Conservation (phyloP, 2,888 invertebrate species). For the Drosophila koepferae region DNA sequence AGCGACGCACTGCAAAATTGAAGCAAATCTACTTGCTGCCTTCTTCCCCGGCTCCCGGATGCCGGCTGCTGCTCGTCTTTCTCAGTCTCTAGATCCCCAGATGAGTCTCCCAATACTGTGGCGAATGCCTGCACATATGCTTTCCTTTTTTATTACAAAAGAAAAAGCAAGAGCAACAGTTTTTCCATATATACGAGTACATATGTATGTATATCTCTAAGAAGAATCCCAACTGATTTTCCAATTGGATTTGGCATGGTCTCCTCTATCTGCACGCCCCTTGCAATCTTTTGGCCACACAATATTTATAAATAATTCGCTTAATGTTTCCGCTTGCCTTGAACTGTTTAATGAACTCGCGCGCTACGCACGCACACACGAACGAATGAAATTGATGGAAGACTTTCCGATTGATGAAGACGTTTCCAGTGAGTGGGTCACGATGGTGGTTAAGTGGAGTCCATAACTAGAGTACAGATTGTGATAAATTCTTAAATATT, state of each 20-base stretch:
- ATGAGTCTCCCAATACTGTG: neutral
- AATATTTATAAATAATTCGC: slow-evolving; percentile 75
- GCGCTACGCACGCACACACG: slow-evolving; percentile 26
- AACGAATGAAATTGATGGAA: neutral
- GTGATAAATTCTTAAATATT: neutral
- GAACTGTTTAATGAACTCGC: slow-evolving; percentile 75
- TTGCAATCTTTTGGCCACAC: slow-evolving; percentile 34
- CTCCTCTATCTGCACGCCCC: slow-evolving; percentile 9
- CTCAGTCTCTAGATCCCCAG: neutral
- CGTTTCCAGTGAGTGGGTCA: neutral
- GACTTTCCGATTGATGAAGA: neutral
- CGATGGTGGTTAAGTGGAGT: neutral
- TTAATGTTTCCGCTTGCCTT: slow-evolving; percentile 80
- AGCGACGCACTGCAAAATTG: slow-evolving; percentile 65
- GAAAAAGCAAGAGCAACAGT: slow-evolving; percentile 17
- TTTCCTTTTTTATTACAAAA: slow-evolving; percentile 43
- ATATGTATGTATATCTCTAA: neutral
- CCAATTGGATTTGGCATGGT: slow-evolving; percentile 37
- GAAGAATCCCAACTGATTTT: slow-evolving; percentile 18
- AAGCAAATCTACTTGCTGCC: slow-evolving; percentile 22
- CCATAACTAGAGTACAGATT: neutral
- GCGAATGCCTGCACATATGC: slow-evolving; percentile 5
- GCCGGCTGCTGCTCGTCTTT: neutral
- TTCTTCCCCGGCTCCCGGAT: neutral
- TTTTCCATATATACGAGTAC: neutral